Conservation (phyloP, 2,113 vertebrate species). For the Geococcyx californianus region DNA sequence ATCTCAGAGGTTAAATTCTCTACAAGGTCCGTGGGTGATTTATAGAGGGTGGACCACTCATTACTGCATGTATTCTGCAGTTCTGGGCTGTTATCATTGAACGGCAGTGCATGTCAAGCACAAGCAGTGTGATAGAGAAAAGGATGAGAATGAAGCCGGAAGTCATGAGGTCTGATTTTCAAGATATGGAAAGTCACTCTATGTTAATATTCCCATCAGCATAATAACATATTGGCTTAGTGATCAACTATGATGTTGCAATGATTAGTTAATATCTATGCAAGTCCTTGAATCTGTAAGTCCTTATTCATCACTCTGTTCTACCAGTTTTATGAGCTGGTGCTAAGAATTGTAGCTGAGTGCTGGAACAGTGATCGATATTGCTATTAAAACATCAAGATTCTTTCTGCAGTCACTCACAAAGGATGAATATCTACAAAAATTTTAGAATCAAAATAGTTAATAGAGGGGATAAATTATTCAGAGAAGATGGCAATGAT, state of each 20-base stretch:
- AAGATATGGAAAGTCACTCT: neutral
- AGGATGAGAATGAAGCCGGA: neutral
- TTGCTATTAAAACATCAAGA: conserved; percentile 5
- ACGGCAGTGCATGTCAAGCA: neutral
- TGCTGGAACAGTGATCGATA: conserved; percentile 15
- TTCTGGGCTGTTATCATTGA: neutral
- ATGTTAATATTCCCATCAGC: neutral
- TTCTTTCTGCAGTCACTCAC: conserved; percentile 20
- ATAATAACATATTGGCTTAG: neutral
- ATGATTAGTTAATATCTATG: conserved; percentile 21
- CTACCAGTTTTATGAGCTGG: neutral
- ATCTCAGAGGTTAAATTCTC: neutral
- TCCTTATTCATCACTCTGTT: conserved; percentile 4
- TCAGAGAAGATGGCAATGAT: conserved; percentile 29
- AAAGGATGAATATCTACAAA: conserved; percentile 16
- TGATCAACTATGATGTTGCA: neutral
- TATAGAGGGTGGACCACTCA: neutral
- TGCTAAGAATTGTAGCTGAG: neutral
- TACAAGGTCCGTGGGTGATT: neutral
- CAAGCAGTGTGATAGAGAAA: neutral
- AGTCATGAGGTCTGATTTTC: neutral
- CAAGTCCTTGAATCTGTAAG: neutral
- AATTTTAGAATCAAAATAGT: conserved; percentile 32
- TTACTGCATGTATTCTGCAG: neutral
- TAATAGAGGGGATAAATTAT: conserved; percentile 27